A percentile compares a stretch with the other conserved stretches of the same genome.
Evolutionary conservation across 2,797 vertebrate species (phyloP).

Genomic region (Euphonia xanthogaster): DNA sequence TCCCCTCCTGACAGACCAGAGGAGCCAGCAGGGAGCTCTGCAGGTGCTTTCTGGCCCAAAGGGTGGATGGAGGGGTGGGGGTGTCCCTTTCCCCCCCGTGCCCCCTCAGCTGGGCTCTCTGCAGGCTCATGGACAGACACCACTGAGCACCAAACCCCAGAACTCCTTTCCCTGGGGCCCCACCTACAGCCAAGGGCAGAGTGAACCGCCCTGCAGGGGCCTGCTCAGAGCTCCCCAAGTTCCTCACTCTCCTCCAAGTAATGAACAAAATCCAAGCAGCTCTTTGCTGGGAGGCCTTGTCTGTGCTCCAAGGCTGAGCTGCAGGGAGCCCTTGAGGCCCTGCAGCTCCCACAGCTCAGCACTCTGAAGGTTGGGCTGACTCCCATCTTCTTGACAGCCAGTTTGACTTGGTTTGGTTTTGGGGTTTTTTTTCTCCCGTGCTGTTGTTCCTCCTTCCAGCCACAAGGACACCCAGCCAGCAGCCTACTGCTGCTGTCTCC

Average conservation of each 20-base stretch:
- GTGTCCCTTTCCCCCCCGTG: neutral
- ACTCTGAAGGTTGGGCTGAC: neutral
- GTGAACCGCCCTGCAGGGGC: neutral
- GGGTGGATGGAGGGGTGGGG: neutral
- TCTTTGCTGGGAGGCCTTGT: neutral
- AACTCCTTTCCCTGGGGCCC: neutral
- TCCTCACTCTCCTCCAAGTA: neutral
- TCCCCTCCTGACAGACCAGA: neutral
- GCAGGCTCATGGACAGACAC: rapidly evolving
- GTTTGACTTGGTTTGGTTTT: neutral
- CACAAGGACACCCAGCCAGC: neutral
- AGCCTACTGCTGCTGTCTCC: neutral
- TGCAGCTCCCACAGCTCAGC: neutral
- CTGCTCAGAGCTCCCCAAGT: neutral
- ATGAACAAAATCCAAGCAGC: neutral
- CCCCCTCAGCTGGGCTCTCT: neutral
- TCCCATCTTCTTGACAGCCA: neutral
- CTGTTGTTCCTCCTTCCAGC: neutral
- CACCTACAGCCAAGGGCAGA: neutral
- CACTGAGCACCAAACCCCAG: rapidly evolving
- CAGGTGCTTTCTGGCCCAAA: neutral
- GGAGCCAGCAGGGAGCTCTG: neutral
- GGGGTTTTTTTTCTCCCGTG: rapidly evolving
- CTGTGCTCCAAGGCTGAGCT: neutral
- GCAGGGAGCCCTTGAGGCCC: rapidly evolving